A percentile compares a stretch with the other conserved stretches of the same genome.
These are phyloP conservation scores for Myiothlypis coronata DNA, from an alignment of 2,797 vertebrate species.

Conservation along the genomic window DNA sequence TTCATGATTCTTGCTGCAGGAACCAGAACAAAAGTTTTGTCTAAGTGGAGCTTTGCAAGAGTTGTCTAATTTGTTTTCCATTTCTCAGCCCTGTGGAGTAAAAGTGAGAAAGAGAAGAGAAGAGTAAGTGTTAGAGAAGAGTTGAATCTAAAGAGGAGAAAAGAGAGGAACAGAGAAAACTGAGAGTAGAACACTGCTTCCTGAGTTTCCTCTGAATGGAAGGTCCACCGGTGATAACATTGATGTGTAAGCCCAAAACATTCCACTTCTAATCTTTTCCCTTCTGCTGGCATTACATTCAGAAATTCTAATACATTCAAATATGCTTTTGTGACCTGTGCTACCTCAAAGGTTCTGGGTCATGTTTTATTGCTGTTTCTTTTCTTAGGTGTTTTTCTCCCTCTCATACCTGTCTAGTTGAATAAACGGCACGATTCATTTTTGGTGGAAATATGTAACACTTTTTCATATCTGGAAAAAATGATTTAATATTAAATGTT, in stretches of 20 bases:
- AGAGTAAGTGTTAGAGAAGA: neutral
- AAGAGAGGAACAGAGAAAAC: neutral
- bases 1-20: neutral
- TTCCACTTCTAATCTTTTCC: neutral
- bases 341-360: neutral
- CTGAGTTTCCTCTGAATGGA: neutral
- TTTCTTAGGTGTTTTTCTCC: neutral
- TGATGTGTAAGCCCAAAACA: neutral
- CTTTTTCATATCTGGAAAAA: neutral
- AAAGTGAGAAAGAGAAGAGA: neutral
- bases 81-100: neutral
- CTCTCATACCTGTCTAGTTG: neutral
- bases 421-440: neutral
- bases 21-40: neutral
- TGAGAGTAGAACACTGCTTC: neutral
- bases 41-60: neutral
- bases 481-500: neutral
- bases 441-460: neutral
- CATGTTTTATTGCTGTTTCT: neutral
- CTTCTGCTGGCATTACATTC: neutral
- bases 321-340: neutral
- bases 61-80: neutral
- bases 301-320: neutral
- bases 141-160: neutral
- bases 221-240: neutral